A percentile compares a stretch with the other conserved stretches of the same genome.
These are phyloP conservation scores for Seriola rivoliana DNA, from an alignment of 2,113 vertebrate species.

Conservation along the genomic window DNA sequence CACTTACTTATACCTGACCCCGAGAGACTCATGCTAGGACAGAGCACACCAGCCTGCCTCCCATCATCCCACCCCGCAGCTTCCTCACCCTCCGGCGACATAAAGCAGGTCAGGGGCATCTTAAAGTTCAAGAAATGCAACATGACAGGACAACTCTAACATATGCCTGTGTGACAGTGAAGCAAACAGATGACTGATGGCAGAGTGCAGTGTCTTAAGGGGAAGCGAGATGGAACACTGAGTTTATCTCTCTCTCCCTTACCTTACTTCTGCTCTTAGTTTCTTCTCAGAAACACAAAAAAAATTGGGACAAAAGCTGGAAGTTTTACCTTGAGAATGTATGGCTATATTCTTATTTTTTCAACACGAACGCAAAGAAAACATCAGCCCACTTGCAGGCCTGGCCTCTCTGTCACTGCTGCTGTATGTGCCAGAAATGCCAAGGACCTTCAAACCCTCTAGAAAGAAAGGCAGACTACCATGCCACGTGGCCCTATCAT, in stretches of 20 bases:
- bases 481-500: constrained; percentile 23
- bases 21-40: constrained; percentile 61
- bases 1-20: constrained; percentile 75
- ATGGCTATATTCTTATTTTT: constrained; percentile 3
- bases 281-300: constrained; percentile 5
- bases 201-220: constrained; percentile 65
- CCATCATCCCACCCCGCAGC: constrained; percentile 59
- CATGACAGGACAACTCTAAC: constrained; percentile 79
- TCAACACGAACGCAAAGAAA: not conserved
- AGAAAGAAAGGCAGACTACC: constrained; percentile 22
- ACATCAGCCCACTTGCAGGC: constrained; percentile 19
- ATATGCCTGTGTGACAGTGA: constrained; percentile 79
- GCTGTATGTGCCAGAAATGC: constrained; percentile 41
- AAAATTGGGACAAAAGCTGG: not conserved
- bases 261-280: constrained; percentile 9
- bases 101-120: constrained; percentile 79
- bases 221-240: constrained; percentile 20
- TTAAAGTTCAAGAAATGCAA: constrained; percentile 80
- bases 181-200: constrained; percentile 78
- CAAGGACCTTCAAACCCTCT: constrained; percentile 50
- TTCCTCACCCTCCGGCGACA: constrained; percentile 69
- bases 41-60: constrained; percentile 59
- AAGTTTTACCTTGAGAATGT: not conserved
- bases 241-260: constrained; percentile 38
- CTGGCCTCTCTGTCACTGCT: constrained; percentile 10